Evolutionary conservation across 2,797 vertebrate genomes (phyloP).

Genomic region (Pitangus sulphuratus): DNA sequence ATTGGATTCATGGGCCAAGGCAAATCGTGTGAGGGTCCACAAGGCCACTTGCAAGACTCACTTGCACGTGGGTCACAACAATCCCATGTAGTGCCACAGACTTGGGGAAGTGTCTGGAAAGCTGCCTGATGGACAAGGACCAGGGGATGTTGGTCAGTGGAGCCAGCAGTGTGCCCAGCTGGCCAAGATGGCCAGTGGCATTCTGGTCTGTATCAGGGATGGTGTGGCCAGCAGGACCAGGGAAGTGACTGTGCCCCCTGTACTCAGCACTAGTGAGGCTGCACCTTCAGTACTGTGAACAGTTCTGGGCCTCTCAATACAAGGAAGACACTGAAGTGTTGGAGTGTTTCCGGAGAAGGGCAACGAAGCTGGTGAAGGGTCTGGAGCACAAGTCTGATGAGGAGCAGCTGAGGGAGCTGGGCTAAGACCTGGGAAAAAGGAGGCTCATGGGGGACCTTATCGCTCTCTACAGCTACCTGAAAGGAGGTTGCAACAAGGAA

Average conservation of each 20-base stretch:
- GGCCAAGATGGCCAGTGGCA: not conserved
- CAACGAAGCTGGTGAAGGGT: not conserved
- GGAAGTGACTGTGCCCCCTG: accelerated
- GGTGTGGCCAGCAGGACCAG: not conserved
- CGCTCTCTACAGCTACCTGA: not conserved
- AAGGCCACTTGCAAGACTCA: not conserved
- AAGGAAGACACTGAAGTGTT: not conserved
- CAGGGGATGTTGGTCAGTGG: not conserved
- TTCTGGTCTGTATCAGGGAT: not conserved
- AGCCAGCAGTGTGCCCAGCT: accelerated
- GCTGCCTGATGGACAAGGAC: accelerated
- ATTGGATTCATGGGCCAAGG: not conserved
- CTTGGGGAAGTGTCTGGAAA: not conserved
- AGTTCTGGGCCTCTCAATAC: not conserved
- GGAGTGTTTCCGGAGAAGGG: not conserved
- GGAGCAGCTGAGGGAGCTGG: not conserved
- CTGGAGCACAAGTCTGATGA: not conserved
- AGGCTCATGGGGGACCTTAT: not conserved
- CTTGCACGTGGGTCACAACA: not conserved
- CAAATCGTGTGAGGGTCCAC: not conserved
- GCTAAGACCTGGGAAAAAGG: not conserved
- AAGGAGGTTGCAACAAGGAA: not conserved
- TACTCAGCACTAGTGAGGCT: not conserved
- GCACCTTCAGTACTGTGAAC: not conserved
- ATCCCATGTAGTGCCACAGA: too few species aligned